Base-by-base conservation (phyloP, 2,888 invertebrate species). In the Vanessa cardui region DNA sequence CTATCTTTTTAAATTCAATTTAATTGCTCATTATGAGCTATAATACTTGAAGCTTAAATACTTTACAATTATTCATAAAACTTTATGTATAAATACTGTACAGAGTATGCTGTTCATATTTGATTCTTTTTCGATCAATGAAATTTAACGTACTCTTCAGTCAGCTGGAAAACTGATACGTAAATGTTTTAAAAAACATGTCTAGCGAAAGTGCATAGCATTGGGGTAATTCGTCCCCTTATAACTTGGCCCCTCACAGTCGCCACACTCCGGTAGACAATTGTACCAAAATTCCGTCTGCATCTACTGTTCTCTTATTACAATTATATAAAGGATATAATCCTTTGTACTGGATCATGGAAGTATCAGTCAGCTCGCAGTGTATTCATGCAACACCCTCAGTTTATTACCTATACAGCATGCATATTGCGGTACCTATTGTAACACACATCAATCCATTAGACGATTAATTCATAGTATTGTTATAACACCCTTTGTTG, bases 361-460 rank as follows among this genome's bases (percentile, higher is more conserved):
- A 39, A 58, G 31, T 50, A 52, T 64, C 65, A 46, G 66, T 64
- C n/a, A 58, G 64, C 58, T 81, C 84, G 77, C 73, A 84, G 84
- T 85, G 86, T 88, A 88, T 90, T 89, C 89, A 86, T 85, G 82
- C 83, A 82, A 84, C 89, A 89, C 90, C 91, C 91, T 85, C 84
- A 73, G 80, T 86, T 86, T 88, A 89, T 89, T 88, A 83, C 85
- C 84, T 88, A 86, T 88, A 89, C 84, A 82, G 84, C 88, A 86
- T 88, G 89, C 89, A 89, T 86, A 86, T 87, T 87, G 89, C 85
- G 89, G 88, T 87, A 81, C 78, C 82, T 80, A 88, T 88, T 87
- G 87, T 90, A 79, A 84, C 83, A 83, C 81, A 82, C 85, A 85
- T 84, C 85, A 80, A 88, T 84, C 89, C 90, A 91, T 91, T 90